Evolutionary conservation across 1,140 invertebrate genomes (phyloP), one percentile per base, ranked within the genome.

Genomic region (Trypoxylus dichotomus): DNA sequence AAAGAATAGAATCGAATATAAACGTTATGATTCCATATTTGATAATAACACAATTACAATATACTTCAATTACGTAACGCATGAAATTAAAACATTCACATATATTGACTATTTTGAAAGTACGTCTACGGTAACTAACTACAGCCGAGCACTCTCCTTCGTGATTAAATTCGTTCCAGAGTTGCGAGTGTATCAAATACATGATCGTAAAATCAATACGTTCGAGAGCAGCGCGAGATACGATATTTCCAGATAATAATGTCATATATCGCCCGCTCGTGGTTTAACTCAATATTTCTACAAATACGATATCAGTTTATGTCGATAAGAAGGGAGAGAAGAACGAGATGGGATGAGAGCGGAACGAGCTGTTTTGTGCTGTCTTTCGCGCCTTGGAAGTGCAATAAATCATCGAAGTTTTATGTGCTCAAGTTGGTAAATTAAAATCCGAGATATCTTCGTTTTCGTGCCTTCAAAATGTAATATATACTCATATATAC

Each of bases 401-500:
- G 60, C 60, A 68, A 68, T 68, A 68, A 68, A 68, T 68, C 60
- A 68, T 68, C 60, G 24, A 68, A 68, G 60, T 68, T 68, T 68
- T 68, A 68, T 68, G 60, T 68, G 60, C 60, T 68, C 60, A 68
- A 68, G 60, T 68, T 68, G 60, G 60, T 68, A 68, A 68, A 68
- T 68, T 68, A 68, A 68, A 68, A 68, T 68, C 60, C 27, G 3
- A 11, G 60, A 29, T 13, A 27, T 68, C 60, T 68, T 68, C 60
- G 13, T 29, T 68, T 68, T 68, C 27, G 25, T 29, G 19, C 60
- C 3, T 68, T 29, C 19, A 27, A 68, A 68, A 68, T 27, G 24
- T 68, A 27, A 24, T 24, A 8, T 68, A 11, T 24, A 68, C 27
- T 29, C 24, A 2, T 68, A 68, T 15, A 29, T 29, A 58, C 5